A percentile compares a stretch with the other conserved stretches of the same genome.
These are phyloP conservation scores for Adelphocoris suturalis DNA, from an alignment of 2,888 invertebrate genomes.

Conservation along the genomic window DNA sequence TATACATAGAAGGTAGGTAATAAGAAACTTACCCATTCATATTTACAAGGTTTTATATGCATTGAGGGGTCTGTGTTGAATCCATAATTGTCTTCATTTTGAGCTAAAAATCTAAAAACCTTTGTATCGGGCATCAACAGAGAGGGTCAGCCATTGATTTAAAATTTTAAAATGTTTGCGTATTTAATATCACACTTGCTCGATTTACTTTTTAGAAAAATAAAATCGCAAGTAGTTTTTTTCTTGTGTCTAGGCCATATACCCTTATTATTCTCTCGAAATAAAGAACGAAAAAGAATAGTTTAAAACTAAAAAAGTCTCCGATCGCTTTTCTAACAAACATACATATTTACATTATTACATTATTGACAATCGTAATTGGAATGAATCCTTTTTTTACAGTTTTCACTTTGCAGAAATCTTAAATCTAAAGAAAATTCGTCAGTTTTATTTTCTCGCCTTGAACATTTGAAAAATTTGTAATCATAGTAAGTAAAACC, in stretches of 20 bases:
- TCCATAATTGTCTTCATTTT: constrained; percentile 54
- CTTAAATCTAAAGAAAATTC: constrained; percentile 68
- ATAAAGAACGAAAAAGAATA: not conserved
- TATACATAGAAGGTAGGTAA: constrained; percentile 25
- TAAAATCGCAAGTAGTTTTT: constrained; percentile 46
- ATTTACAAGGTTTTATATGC: constrained; percentile 23
- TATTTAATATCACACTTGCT: constrained; percentile 53
- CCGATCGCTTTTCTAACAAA: constrained; percentile 30
- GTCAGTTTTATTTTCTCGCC: constrained; percentile 65
- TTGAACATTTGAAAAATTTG: constrained; percentile 43
- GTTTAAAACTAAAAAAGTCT: constrained; percentile 1
- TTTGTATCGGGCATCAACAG: constrained; percentile 14
- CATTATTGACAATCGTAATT: constrained; percentile 62
- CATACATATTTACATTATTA: constrained; percentile 64
- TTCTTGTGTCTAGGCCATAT: constrained; percentile 37
- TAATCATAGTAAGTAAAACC: constrained; percentile 40
- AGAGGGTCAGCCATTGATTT: constrained; percentile 21
- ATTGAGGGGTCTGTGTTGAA: constrained; percentile 45
- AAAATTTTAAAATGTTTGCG: not conserved
- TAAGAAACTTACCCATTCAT: not conserved
- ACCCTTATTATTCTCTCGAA: constrained; percentile 11
- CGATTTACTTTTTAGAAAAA: constrained; percentile 59
- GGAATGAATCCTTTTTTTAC: constrained; percentile 56
- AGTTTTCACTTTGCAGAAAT: constrained; percentile 41
- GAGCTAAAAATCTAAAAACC: constrained; percentile 57